These are phyloP conservation scores for Phrynosoma blainvillii DNA, from an alignment of 2,113 vertebrate genomes.

Conservation along the genomic window DNA sequence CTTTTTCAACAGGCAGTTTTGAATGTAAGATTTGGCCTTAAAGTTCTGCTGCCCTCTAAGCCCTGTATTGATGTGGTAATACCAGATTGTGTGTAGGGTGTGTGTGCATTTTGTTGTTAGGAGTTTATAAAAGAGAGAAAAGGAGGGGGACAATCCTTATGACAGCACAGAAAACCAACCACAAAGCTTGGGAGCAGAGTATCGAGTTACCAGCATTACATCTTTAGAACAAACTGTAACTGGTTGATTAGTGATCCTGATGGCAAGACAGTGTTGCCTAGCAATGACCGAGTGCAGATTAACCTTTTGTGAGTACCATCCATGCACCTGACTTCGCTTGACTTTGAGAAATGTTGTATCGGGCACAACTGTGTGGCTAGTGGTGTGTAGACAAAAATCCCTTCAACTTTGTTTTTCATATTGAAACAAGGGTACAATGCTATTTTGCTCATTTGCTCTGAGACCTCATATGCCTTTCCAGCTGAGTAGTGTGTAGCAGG, in stretches of 20 bases:
- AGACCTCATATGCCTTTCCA: background rate
- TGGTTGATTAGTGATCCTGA: constrained; percentile 50
- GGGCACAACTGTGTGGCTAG: constrained; percentile 31
- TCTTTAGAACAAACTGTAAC: constrained; percentile 65
- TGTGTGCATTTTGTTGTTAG: constrained; percentile 53
- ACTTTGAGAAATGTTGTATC: constrained; percentile 7
- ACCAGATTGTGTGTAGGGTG: no score
- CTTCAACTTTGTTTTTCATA: no score
- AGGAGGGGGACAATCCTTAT: constrained; percentile 10
- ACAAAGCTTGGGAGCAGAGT: constrained; percentile 36
- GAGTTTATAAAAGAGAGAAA: constrained; percentile 54
- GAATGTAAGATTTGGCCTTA: background rate
- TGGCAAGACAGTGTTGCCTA: constrained; percentile 65
- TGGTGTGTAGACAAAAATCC: background rate
- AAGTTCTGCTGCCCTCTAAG: background rate
- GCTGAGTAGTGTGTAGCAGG: background rate
- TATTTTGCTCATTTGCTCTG: background rate
- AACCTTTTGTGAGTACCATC: constrained; percentile 50
- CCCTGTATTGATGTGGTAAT: background rate
- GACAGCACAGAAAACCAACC: constrained; percentile 41
- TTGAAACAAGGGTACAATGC: background rate
- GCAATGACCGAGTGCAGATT: constrained; percentile 61
- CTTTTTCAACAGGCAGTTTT: background rate
- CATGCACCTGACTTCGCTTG: background rate
- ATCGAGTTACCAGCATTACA: constrained; percentile 53